phyloP scores from a whole-genome alignment of 2,113 vertebrate genomes.

The Myrmecobius fasciatus region DNA sequence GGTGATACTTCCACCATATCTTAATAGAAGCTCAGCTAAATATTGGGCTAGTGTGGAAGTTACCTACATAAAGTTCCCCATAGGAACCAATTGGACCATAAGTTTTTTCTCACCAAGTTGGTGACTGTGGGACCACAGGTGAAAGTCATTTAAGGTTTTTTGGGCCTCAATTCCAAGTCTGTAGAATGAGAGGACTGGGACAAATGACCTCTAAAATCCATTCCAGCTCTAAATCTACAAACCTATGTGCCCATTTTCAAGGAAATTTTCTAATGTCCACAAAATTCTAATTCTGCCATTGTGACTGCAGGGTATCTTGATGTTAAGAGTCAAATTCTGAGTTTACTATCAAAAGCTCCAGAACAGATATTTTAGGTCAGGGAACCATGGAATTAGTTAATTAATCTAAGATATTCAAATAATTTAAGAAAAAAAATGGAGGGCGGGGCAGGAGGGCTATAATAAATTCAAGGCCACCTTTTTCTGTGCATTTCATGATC shows the following conservation, averaged over 20 bases:
- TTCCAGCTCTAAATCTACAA: not conserved
- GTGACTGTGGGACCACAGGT: not conserved
- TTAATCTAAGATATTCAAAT: not conserved
- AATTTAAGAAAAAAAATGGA: not conserved
- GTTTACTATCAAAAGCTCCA: not conserved
- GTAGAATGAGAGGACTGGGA: not conserved
- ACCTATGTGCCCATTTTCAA: not conserved
- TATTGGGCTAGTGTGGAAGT: not conserved
- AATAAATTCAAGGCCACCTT: not conserved
- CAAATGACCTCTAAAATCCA: not conserved
- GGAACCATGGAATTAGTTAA: not conserved
- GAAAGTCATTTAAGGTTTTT: not conserved
- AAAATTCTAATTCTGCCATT: constrained; percentile 18
- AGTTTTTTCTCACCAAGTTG: not conserved
- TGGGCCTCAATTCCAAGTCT: not conserved
- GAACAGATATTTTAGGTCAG: not conserved
- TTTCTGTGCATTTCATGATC: not conserved
- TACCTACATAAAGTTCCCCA: not conserved
- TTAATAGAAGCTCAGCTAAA: not conserved
- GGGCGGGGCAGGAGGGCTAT: not conserved
- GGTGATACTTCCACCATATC: not conserved
- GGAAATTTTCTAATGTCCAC: not conserved
- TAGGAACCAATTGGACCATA: not conserved
- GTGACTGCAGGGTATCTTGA: constrained; percentile 20
- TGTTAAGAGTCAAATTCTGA: constrained; percentile 8